Conservation (phyloP, 2,888 invertebrate species). For the Synanthedon tipuliformis region DNA sequence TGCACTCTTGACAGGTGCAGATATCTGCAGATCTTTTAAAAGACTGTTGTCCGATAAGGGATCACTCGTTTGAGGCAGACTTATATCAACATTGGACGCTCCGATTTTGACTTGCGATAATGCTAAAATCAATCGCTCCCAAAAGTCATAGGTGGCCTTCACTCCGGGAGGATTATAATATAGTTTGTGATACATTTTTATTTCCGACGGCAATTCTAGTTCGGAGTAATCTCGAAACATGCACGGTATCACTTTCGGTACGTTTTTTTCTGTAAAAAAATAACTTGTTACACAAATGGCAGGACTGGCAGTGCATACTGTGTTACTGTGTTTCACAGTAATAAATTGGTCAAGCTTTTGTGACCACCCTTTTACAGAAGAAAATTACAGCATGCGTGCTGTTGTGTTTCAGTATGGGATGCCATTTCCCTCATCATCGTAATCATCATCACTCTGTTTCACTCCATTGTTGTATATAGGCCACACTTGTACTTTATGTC, state of each 20-base stretch:
- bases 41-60: not conserved
- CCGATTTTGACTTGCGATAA: not conserved
- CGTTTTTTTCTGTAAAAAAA: conserved; percentile 33
- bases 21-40: not conserved
- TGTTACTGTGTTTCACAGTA: too few species aligned
- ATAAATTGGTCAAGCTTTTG: too few species aligned
- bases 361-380: too few species aligned
- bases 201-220: not conserved
- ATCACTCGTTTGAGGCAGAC: not conserved
- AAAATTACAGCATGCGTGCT: too few species aligned
- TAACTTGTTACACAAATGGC: too few species aligned
- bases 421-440: too few species aligned
- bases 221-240: not conserved
- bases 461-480: too few species aligned
- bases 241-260: conserved; percentile 75
- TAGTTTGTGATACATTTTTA: conserved; percentile 58
- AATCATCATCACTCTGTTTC: too few species aligned
- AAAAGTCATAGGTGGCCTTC: conserved; percentile 68
- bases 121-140: conserved; percentile 61
- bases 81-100: not conserved
- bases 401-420: too few species aligned
- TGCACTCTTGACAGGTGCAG: not conserved
- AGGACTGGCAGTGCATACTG: too few species aligned
- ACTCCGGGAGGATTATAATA: conserved; percentile 43
- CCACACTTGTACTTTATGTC: too few species aligned